phyloP scores from a whole-genome alignment of 2,113 vertebrate genomes.

The Erpornis zantholeuca region DNA sequence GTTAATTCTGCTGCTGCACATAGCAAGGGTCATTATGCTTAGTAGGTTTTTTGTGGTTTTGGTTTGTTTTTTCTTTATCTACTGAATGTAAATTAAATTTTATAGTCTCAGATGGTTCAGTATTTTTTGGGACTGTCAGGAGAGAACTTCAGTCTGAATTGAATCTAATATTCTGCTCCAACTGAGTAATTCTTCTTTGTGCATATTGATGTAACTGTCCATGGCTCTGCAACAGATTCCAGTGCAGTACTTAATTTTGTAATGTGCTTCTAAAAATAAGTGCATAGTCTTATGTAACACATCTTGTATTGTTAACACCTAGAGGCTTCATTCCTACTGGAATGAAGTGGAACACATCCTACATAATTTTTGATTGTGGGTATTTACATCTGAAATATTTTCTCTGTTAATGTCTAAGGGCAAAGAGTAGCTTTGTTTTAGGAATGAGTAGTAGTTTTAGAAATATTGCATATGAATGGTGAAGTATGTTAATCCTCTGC shows the following conservation, averaged over 20 bases:
- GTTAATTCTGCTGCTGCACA: not conserved
- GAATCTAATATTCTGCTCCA: not conserved
- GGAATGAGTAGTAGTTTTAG: not conserved
- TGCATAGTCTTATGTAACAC: slow-evolving; percentile 35
- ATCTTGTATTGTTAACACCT: slow-evolving; percentile 61
- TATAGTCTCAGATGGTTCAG: not conserved
- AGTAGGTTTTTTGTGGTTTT: not conserved
- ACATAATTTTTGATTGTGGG: not conserved
- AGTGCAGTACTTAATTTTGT: slow-evolving; percentile 55
- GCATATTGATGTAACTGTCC: slow-evolving; percentile 13
- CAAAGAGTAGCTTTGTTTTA: not conserved
- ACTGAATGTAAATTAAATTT: not conserved
- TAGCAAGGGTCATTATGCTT: not conserved
- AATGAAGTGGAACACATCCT: not conserved
- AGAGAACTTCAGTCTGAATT: not conserved
- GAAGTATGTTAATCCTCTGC: not conserved
- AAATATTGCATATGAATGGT: not conserved
- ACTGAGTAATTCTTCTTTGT: not conserved
- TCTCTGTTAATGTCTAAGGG: not conserved
- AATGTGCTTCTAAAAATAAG: slow-evolving; percentile 58
- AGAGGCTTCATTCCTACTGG: slow-evolving; percentile 26
- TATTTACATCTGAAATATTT: slow-evolving; percentile 11
- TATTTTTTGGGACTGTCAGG: not conserved
- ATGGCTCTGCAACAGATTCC: slow-evolving; percentile 39
- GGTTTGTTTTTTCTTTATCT: not conserved